A percentile compares a stretch with the other conserved stretches of the same genome.
Evolutionary conservation across 2,113 vertebrate genomes (phyloP).

Genomic region (Mus pahari): DNA sequence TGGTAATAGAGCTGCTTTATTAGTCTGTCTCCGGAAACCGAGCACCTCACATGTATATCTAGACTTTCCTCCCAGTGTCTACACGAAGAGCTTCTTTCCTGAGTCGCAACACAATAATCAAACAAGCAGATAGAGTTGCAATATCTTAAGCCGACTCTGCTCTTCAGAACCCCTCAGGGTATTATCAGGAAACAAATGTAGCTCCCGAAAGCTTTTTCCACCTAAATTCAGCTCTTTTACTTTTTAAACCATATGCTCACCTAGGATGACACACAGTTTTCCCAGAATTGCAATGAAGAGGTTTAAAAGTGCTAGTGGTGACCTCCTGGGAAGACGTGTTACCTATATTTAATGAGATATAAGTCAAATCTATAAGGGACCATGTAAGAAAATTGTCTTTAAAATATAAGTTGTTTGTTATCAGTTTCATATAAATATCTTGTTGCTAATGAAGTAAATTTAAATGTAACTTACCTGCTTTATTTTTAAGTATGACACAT

Average conservation of each 20-base stretch:
- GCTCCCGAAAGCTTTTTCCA: background rate
- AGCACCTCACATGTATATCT: background rate
- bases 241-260: slow-evolving; percentile 20
- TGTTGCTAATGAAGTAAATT: background rate
- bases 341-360: background rate
- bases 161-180: background rate
- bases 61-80: background rate
- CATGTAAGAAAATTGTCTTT: background rate
- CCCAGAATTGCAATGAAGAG: background rate
- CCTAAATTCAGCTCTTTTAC: background rate
- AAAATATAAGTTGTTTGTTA: background rate
- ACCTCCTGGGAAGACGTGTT: background rate
- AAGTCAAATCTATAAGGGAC: slow-evolving; percentile 28
- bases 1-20: slow-evolving; percentile 57
- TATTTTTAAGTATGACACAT: background rate
- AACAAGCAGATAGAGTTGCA: background rate
- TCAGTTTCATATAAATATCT: background rate
- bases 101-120: background rate
- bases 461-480: background rate
- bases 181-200: slow-evolving; percentile 39
- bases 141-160: background rate
- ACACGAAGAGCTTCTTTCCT: background rate
- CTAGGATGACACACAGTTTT: background rate
- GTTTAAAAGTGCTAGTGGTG: background rate
- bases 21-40: background rate